Evolutionary conservation across 2,888 invertebrate genomes (phyloP).

Genomic region (Ennomos quercinarius): DNA sequence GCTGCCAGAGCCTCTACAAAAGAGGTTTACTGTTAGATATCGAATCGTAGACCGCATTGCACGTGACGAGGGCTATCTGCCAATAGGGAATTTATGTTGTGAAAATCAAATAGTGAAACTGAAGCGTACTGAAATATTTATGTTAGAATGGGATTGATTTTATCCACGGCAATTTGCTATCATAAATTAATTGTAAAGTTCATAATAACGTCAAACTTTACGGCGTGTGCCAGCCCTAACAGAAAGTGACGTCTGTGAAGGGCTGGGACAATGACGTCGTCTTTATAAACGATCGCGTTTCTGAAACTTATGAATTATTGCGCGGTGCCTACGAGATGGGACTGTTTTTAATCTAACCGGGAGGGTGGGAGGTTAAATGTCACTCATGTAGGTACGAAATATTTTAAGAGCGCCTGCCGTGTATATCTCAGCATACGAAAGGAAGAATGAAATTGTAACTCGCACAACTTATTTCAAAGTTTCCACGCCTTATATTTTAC

Average conservation of each 20-base stretch:
- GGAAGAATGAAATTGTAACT: constrained; percentile 22
- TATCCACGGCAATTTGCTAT: not conserved
- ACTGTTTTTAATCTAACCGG: constrained; percentile 43
- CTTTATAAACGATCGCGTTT: constrained; percentile 57
- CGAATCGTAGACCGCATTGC: constrained; percentile 19
- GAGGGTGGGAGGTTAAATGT: constrained; percentile 28
- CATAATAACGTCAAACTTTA: constrained; percentile 2
- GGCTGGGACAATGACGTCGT: constrained; percentile 56
- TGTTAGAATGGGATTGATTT: not conserved
- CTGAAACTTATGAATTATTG: constrained; percentile 57
- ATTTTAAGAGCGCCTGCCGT: constrained; percentile 22
- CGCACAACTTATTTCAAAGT: constrained; percentile 18
- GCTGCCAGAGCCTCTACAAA: constrained; percentile 28
- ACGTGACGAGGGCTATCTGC: not conserved
- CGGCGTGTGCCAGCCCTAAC: constrained; percentile 34
- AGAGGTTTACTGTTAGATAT: constrained; percentile 13
- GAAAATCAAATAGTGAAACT: no score
- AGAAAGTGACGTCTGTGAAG: constrained; percentile 40
- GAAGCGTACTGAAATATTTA: no score
- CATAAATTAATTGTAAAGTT: not conserved
- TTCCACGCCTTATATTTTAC: constrained; percentile 19
- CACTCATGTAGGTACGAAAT: constrained; percentile 28
- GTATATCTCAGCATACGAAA: constrained; percentile 11
- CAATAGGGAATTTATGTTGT: no score
- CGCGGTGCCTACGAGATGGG: constrained; percentile 37